A percentile compares a stretch with the other conserved stretches of the same genome.
These are phyloP conservation scores for Helicoverpa zea DNA, from an alignment of 1,140 invertebrate genomes.

Conservation along the genomic window DNA sequence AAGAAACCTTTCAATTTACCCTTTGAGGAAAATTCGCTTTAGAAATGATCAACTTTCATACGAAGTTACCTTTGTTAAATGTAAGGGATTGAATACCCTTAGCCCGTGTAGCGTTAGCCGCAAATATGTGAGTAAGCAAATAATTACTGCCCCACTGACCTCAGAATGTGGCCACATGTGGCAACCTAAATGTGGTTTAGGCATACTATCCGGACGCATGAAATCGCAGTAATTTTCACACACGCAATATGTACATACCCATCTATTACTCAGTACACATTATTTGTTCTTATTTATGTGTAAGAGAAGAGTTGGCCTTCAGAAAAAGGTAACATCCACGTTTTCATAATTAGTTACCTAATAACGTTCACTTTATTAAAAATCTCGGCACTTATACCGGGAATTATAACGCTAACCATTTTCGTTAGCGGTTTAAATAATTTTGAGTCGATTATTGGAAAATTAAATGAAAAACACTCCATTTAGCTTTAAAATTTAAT, in stretches of 20 bases:
- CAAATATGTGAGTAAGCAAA: conserved; percentile 42
- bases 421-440: background rate
- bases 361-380: background rate
- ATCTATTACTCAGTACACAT: conserved; percentile 4
- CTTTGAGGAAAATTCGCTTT: conserved; percentile 40
- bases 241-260: conserved; percentile 20
- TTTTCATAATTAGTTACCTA: too few species aligned
- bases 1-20: conserved; percentile 39
- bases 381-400: background rate
- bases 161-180: conserved; percentile 27
- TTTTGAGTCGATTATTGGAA: conserved; percentile 7
- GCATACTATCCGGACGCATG: conserved; percentile 15
- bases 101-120: conserved; percentile 3
- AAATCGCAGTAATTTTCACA: conserved; percentile 17
- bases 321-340: too few species aligned
- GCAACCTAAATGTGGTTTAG: conserved; percentile 40
- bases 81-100: conserved; percentile 31
- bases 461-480: conserved; percentile 11
- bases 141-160: conserved; percentile 9
- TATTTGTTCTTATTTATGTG: conserved; percentile 9
- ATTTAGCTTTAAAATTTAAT: conserved; percentile 19
- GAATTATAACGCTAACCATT: background rate
- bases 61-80: conserved; percentile 41
- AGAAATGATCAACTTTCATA: conserved; percentile 44
- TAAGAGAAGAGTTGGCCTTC: background rate